A percentile compares a stretch with the other conserved stretches of the same genome.
These are phyloP conservation scores for Ostrea denselamellosa DNA, from an alignment of 1,140 invertebrate genomes.

Conservation along the genomic window DNA sequence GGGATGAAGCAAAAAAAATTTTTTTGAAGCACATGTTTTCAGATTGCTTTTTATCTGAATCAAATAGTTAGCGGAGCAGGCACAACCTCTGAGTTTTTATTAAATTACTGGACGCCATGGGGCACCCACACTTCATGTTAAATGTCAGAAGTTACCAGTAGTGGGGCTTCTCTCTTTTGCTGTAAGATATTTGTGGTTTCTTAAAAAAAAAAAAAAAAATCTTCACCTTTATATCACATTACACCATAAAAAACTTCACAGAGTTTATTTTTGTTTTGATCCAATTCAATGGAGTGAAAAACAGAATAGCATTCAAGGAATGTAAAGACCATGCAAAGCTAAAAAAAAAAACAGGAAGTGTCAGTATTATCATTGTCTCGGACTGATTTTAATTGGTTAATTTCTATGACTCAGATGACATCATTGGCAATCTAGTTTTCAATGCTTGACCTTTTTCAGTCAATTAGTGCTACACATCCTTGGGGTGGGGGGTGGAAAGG, in stretches of 20 bases:
- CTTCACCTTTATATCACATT: slow-evolving; percentile 14
- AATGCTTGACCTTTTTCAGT: neutral
- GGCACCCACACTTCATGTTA: neutral
- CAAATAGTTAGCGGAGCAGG: neutral
- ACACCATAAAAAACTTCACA: neutral
- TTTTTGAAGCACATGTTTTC: slow-evolving; percentile 37
- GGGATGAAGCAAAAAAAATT: slow-evolving; percentile 8
- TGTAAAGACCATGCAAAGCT: too few species aligned
- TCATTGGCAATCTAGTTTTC: too few species aligned
- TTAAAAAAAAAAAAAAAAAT: neutral
- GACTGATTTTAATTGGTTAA: too few species aligned
- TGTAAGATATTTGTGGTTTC: neutral
- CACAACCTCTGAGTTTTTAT: neutral
- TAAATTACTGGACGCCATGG: neutral
- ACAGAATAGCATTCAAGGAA: too few species aligned
- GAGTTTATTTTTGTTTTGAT: neutral
- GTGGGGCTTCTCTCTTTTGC: neutral
- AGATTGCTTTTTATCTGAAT: slow-evolving; percentile 36
- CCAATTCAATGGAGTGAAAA: too few species aligned
- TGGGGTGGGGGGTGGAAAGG: too few species aligned
- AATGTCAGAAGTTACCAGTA: neutral
- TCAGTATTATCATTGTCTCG: too few species aligned
- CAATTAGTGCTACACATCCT: neutral
- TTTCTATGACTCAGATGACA: too few species aligned
- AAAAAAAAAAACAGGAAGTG: too few species aligned